Conservation (phyloP, 2,888 invertebrate species). For the Branchinecta sandiegonensis region DNA sequence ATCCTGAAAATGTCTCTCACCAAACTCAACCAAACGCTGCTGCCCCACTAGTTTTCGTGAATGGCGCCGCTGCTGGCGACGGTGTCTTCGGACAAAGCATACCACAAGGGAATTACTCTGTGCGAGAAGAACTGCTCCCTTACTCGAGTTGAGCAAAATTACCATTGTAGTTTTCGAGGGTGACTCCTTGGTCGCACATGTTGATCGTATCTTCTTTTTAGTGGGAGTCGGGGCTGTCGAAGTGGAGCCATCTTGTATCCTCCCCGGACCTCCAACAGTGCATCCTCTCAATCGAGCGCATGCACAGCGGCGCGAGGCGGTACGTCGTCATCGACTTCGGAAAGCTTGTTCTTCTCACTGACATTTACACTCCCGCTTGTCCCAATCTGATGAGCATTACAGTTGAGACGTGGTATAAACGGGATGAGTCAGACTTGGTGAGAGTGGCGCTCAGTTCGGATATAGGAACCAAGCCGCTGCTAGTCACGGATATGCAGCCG, state of each 20-base stretch:
- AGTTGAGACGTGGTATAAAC: slow-evolving; percentile 47
- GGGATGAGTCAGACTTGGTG: slow-evolving; percentile 70
- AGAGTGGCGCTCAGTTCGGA: slow-evolving; percentile 71
- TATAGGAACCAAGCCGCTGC: slow-evolving; percentile 68
- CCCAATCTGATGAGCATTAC: slow-evolving; percentile 44
- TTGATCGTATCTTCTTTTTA: neutral
- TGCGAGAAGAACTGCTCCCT: too few species aligned
- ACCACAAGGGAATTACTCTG: too few species aligned
- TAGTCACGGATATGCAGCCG: slow-evolving; percentile 76
- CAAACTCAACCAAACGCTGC: too few species aligned
- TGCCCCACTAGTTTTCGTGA: too few species aligned
- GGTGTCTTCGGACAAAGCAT: too few species aligned
- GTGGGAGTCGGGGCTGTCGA: slow-evolving; percentile 37
- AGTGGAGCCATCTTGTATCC: slow-evolving; percentile 60
- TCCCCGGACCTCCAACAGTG: slow-evolving; percentile 53
- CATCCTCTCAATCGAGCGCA: slow-evolving; percentile 72
- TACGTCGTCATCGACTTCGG: slow-evolving; percentile 86
- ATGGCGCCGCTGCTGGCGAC: too few species aligned
- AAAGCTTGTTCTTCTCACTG: slow-evolving; percentile 66
- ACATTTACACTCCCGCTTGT: slow-evolving; percentile 65
- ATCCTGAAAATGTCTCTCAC: too few species aligned
- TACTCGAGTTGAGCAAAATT: too few species aligned
- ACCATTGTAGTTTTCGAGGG: too few species aligned
- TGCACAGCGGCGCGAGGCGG: slow-evolving; percentile 84
- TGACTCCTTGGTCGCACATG: neutral